Evolutionary conservation across 1,140 invertebrate genomes (phyloP).

Genomic region (Tetragnatha versicolor): DNA sequence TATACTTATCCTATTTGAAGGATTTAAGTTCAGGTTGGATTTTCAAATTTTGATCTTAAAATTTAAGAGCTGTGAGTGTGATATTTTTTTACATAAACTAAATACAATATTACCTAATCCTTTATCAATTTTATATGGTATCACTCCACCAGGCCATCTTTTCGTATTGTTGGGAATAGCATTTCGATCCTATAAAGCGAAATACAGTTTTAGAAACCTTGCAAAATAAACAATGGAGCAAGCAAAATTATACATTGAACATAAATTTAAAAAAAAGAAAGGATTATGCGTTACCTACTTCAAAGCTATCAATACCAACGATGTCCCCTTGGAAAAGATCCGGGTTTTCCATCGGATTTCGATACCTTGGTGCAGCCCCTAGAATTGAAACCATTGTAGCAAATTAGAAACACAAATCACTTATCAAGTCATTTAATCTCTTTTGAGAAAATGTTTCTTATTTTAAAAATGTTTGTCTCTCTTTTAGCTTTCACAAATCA

Average conservation of each 20-base stretch:
- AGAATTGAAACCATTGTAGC: no score
- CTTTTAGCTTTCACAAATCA: no score
- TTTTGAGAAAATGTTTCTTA: no score
- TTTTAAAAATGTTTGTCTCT: no score
- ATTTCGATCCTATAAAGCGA: slow-evolving; percentile 33
- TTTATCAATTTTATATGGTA: slow-evolving; percentile 58
- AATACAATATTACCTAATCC: slow-evolving; percentile 35
- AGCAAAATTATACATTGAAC: not conserved
- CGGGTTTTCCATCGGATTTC: slow-evolving; percentile 40
- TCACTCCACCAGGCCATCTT: slow-evolving; percentile 57
- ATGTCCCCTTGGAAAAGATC: slow-evolving; percentile 36
- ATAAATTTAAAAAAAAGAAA: not conserved
- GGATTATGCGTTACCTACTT: not conserved
- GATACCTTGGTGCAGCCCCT: no score
- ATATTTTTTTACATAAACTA: no score
- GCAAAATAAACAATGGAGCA: not conserved
- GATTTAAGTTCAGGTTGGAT: no score
- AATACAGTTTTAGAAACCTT: not conserved
- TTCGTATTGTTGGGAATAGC: slow-evolving; percentile 31
- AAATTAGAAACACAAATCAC: no score
- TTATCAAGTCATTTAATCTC: no score
- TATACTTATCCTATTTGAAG: no score
- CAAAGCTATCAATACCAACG: not conserved
- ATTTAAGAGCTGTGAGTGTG: no score
- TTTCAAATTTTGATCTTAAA: no score